A percentile compares a stretch with the other conserved stretches of the same genome.
Conservation (phyloP, 2,888 invertebrate species). For the Branchipolynoe longqiensis region DNA sequence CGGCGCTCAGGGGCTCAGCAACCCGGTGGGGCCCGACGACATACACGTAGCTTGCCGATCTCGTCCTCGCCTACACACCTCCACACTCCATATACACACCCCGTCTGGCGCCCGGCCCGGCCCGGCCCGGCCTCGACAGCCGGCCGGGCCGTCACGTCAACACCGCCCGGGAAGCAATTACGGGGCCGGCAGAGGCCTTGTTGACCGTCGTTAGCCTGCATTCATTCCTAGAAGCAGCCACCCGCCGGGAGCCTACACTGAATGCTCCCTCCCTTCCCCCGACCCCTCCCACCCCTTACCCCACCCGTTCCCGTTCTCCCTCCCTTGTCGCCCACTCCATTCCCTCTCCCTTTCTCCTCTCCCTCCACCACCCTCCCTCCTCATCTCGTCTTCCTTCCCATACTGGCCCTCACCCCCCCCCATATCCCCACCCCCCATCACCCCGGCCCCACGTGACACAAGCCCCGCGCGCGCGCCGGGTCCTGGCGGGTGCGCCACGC, state of each 20-base stretch:
- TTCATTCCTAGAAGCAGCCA: neutral
- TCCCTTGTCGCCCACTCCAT: neutral
- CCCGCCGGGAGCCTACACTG: neutral
- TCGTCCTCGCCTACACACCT: too few relatives aligned
- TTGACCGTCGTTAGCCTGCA: slow-evolving; percentile 1
- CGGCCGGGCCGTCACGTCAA: neutral
- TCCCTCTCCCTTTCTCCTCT: neutral
- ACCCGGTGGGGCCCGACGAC: too few relatives aligned
- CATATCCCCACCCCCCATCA: neutral
- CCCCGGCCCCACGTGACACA: neutral
- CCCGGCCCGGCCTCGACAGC: neutral
- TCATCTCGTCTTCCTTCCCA: neutral
- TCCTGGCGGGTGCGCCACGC: too few relatives aligned
- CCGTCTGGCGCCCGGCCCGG: neutral
- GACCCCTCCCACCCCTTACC: neutral
- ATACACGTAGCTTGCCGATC: too few relatives aligned
- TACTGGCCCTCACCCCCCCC: neutral
- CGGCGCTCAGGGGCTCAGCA: neutral
- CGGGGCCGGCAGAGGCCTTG: neutral
- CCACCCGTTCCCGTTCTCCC: neutral
- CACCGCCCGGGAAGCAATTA: slow-evolving; percentile 1
- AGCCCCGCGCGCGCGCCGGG: too few relatives aligned
- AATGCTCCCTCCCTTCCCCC: neutral
- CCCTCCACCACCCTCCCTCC: neutral
- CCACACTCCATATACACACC: too few relatives aligned